phyloP scores from a whole-genome alignment of 2,797 vertebrate species.

The Rhynchonycteris naso region DNA sequence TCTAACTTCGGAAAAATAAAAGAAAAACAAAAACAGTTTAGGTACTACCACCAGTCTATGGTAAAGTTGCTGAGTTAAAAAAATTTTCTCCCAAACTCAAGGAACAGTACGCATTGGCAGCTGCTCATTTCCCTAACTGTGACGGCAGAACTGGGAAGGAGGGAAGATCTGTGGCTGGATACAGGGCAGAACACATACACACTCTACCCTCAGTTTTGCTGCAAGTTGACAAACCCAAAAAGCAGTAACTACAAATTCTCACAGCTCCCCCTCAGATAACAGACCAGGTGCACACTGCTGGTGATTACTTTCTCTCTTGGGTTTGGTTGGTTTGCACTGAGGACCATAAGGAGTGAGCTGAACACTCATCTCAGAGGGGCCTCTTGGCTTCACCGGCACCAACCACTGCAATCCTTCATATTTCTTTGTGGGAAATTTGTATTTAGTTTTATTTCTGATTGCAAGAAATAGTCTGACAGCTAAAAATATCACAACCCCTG shows the following conservation, averaged over 20 bases:
- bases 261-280: slow-evolving; percentile 8
- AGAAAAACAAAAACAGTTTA: background rate
- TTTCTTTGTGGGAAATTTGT: background rate
- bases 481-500: background rate
- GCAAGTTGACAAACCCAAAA: background rate
- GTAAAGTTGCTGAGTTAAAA: background rate
- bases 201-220: slow-evolving; percentile 55
- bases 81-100: background rate
- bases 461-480: background rate
- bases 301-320: background rate
- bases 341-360: background rate
- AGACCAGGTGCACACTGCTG: background rate
- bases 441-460: slow-evolving; percentile 15
- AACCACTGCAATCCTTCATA: background rate
- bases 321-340: background rate
- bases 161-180: background rate
- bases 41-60: background rate
- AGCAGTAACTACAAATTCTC: background rate
- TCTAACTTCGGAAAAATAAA: too few species aligned
- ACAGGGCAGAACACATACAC: slow-evolving; percentile 62
- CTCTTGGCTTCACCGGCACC: background rate
- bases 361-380: background rate
- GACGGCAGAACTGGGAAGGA: background rate
- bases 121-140: background rate
- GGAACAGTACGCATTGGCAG: background rate